Evolutionary conservation across 2,888 invertebrate genomes (phyloP).

Genomic region (Rutpela maculata): DNA sequence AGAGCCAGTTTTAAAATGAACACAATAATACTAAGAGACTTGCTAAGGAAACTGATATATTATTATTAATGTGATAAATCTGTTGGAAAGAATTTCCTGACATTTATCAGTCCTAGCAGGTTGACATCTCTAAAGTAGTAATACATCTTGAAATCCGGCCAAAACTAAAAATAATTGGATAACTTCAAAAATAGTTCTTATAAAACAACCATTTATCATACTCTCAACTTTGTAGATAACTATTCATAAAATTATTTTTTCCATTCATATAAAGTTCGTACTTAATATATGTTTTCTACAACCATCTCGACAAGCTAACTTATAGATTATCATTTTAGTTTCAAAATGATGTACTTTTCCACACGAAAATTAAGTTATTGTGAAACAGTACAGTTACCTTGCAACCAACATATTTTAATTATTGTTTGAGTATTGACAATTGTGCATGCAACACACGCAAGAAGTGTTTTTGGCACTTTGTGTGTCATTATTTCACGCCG

Average conservation of each 20-base stretch:
- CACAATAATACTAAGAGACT: not conserved
- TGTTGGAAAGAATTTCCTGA: not conserved
- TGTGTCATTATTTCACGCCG: no score
- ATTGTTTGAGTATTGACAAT: no score
- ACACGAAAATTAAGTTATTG: no score
- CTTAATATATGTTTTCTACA: no score
- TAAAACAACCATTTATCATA: slow-evolving; percentile 7
- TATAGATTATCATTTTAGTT: no score
- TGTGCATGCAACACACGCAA: no score
- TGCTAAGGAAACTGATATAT: not conserved
- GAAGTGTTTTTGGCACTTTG: no score
- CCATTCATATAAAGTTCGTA: no score
- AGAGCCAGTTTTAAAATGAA: not conserved
- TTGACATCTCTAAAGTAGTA: not conserved
- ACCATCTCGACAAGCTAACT: no score
- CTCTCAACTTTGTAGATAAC: not conserved
- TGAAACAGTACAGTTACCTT: no score
- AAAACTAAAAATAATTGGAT: slow-evolving; percentile 1
- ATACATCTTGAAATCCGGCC: slow-evolving; percentile 7
- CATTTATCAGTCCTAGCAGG: not conserved
- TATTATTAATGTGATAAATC: not conserved
- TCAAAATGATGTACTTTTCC: no score
- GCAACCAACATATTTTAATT: no score
- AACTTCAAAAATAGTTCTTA: slow-evolving; percentile 2
- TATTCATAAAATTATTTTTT: not conserved